phyloP scores from a whole-genome alignment of 2,113 vertebrate genomes.

The Lepus americanus region DNA sequence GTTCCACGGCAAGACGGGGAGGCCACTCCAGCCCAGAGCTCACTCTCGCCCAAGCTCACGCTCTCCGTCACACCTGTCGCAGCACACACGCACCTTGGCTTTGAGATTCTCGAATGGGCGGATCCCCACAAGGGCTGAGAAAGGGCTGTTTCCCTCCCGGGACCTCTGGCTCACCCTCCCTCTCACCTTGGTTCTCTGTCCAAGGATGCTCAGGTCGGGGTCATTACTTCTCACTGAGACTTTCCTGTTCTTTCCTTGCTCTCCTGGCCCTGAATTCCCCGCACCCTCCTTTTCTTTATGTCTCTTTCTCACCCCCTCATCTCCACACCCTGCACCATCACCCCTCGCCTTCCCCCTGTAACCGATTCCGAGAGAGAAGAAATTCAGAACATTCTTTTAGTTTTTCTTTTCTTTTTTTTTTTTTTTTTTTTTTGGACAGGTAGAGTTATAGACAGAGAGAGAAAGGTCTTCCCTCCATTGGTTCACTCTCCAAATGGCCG shows the following conservation, averaged over 20 bases:
- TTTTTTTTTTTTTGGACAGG: not conserved
- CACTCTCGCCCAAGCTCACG: not conserved
- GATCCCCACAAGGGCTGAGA: not conserved
- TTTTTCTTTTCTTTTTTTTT: not conserved
- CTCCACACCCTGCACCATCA: not conserved
- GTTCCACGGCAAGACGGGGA: not conserved
- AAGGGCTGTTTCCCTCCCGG: not conserved
- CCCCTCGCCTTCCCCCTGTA: not conserved
- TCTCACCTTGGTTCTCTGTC: not conserved
- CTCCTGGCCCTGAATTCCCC: not conserved
- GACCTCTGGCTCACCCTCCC: not conserved
- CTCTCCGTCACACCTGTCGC: not conserved
- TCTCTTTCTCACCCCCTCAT: not conserved
- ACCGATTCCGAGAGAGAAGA: not conserved
- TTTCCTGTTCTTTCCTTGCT: not conserved
- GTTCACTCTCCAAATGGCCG: too few relatives aligned
- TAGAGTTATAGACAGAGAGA: too few relatives aligned
- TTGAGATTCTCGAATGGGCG: not conserved
- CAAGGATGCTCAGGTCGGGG: too few relatives aligned
- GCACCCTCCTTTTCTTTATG: not conserved
- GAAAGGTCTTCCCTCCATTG: too few relatives aligned
- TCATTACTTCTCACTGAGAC: too few relatives aligned
- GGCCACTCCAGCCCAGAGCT: not conserved
- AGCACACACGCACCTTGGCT: not conserved
- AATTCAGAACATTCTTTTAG: conserved; percentile 24